These are phyloP conservation scores for Lepisosteus oculatus DNA, from an alignment of 2,113 vertebrate species.

Conservation along the genomic window DNA sequence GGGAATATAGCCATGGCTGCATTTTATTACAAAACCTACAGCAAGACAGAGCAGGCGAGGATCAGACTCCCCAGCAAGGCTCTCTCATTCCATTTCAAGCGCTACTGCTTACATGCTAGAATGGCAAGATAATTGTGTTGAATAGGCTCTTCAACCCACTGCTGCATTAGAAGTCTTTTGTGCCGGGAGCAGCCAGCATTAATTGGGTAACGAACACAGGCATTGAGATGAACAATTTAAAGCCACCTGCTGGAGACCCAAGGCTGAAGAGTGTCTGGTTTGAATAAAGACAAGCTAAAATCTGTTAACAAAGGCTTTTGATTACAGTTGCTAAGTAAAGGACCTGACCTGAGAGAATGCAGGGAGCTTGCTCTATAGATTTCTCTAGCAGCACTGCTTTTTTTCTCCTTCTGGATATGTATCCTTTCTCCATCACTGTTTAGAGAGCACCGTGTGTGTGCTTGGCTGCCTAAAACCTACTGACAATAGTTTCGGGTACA, in stretches of 20 bases:
- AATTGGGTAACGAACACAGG: conserved; percentile 42
- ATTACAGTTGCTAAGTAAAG: conserved; percentile 6
- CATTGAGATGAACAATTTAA: conserved; percentile 19
- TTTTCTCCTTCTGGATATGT: neutral
- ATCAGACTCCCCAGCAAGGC: conserved; percentile 19
- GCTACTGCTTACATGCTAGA: conserved; percentile 22
- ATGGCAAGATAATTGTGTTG: conserved; percentile 48
- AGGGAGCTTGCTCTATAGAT: neutral
- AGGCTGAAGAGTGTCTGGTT: conserved; percentile 17
- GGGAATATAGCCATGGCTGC: neutral
- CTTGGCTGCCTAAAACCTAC: no score
- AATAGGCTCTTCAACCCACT: conserved; percentile 37
- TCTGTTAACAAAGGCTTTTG: neutral
- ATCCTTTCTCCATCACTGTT: neutral
- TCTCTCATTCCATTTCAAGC: conserved; percentile 15
- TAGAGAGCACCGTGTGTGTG: neutral
- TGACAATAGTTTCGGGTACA: no score
- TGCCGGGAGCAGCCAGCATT: conserved; percentile 35
- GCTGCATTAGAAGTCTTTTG: conserved; percentile 23
- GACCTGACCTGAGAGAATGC: neutral
- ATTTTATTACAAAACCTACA: neutral
- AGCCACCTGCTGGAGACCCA: conserved; percentile 34
- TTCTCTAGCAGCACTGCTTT: neutral
- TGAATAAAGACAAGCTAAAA: neutral
- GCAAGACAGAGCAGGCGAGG: conserved; percentile 4